phyloP scores from a whole-genome alignment of 64 coral and sea anemone genomes.

The Montipora capricornis region DNA sequence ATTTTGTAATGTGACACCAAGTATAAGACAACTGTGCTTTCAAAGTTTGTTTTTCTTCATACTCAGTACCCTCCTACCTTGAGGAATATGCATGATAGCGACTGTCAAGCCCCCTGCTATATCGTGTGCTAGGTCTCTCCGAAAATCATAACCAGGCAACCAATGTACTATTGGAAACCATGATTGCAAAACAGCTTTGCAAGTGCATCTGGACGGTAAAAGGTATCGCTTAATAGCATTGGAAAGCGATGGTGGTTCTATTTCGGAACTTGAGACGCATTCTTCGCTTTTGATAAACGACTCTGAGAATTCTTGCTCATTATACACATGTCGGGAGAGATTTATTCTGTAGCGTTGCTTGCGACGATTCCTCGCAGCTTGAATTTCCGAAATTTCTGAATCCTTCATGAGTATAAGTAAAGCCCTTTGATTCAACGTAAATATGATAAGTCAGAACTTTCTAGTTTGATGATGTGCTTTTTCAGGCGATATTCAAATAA shows the following conservation, averaged over 20 bases:
- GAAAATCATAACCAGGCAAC: slow-evolving; percentile 76
- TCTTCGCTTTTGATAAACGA: slow-evolving; percentile 43
- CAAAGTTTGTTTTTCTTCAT: neutral
- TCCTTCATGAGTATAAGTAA: neutral
- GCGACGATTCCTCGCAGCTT: neutral
- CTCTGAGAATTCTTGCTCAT: slow-evolving; percentile 64
- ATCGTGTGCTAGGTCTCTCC: slow-evolving; percentile 66
- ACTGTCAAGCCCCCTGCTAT: slow-evolving; percentile 83
- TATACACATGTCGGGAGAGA: slow-evolving; percentile 59
- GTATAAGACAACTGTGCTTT: neutral
- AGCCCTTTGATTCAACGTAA: neutral
- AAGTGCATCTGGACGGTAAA: slow-evolving; percentile 33
- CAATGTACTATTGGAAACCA: slow-evolving; percentile 89
- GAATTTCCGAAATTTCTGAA: neutral
- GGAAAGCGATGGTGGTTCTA: neutral
- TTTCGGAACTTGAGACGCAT: slow-evolving; percentile 1
- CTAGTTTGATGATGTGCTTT: neutral
- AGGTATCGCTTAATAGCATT: slow-evolving; percentile 33
- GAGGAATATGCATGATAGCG: slow-evolving; percentile 87
- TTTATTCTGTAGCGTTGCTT: slow-evolving; percentile 24
- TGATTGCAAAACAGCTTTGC: slow-evolving; percentile 61
- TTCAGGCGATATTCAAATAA: neutral
- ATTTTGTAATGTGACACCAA: no score
- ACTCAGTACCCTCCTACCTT: slow-evolving; percentile 54
- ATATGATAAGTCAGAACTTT: neutral